Conservation (phyloP, 2,888 invertebrate species). For the Cyclophora punctaria region DNA sequence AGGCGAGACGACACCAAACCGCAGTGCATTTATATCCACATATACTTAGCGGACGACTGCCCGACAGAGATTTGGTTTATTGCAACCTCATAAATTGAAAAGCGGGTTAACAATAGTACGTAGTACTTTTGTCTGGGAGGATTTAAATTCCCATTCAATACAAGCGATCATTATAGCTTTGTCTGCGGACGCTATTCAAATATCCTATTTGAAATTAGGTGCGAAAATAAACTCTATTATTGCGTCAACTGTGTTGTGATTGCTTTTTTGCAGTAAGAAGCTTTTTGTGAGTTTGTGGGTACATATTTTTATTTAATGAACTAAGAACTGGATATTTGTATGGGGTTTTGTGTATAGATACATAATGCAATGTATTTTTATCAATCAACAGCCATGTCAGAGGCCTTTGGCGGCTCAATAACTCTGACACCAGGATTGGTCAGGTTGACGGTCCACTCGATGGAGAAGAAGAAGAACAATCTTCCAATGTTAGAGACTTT, state of each 20-base stretch:
- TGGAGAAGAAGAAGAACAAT: too few relatives aligned
- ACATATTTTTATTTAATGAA: too few relatives aligned
- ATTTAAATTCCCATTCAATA: slow-evolving; percentile 47
- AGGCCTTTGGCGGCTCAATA: too few relatives aligned
- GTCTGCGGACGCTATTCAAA: slow-evolving; percentile 30
- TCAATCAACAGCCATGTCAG: too few relatives aligned
- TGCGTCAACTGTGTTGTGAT: too few relatives aligned
- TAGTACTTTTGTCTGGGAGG: slow-evolving; percentile 36
- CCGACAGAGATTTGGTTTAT: slow-evolving; percentile 53
- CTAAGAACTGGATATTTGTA: too few relatives aligned
- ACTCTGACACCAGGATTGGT: too few relatives aligned
- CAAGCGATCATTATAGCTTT: slow-evolving; percentile 30
- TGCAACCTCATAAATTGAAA: slow-evolving; percentile 53
- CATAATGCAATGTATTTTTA: too few relatives aligned
- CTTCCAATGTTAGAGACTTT: too few relatives aligned
- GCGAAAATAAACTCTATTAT: slow-evolving; percentile 3
- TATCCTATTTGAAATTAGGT: slow-evolving; percentile 26
- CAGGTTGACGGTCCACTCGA: too few relatives aligned
- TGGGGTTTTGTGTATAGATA: too few relatives aligned
- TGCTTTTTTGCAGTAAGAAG: too few relatives aligned
- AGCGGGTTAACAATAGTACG: slow-evolving; percentile 35
- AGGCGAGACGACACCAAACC: slow-evolving; percentile 33
- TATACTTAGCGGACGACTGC: slow-evolving; percentile 53
- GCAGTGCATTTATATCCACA: slow-evolving; percentile 49
- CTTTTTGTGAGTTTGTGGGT: background rate